A percentile compares a stretch with the other conserved stretches of the same genome.
These are phyloP conservation scores for Betta splendens DNA, from an alignment of 2,797 vertebrate genomes.

Conservation along the genomic window DNA sequence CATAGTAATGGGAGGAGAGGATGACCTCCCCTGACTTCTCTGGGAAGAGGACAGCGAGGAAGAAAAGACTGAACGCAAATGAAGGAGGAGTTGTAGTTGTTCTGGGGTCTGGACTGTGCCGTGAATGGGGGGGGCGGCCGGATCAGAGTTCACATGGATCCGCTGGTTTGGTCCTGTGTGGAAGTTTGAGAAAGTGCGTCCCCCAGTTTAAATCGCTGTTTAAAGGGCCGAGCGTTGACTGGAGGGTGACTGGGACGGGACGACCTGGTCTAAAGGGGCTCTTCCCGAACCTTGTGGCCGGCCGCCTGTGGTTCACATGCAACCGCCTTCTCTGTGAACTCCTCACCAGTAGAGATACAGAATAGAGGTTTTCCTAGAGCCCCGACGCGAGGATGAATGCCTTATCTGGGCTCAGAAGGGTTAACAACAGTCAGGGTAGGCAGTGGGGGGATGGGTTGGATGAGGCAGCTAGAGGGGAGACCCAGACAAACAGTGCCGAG, in stretches of 20 bases:
- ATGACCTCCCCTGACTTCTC: conserved; percentile 51
- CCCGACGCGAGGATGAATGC: conserved; percentile 53
- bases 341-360: conserved; percentile 11
- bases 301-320: conserved; percentile 24
- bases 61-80: conserved; percentile 39
- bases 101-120: conserved; percentile 9
- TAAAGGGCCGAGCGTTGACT: too few relatives aligned
- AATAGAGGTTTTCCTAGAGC: conserved; percentile 44
- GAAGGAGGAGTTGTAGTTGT: conserved; percentile 35
- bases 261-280: conserved; percentile 32
- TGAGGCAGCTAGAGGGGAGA: conserved; percentile 58
- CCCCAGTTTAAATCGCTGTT: too few relatives aligned
- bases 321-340: conserved; percentile 38
- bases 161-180: conserved; percentile 2
- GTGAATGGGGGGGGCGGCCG: conserved; percentile 23
- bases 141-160: conserved; percentile 26
- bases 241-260: neutral
- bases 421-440: conserved; percentile 66
- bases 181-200: neutral
- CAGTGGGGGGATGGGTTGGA: conserved; percentile 73
- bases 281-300: neutral
- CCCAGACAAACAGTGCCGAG: conserved; percentile 43
- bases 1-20: conserved; percentile 41
- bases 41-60: conserved; percentile 22
- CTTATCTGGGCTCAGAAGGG: conserved; percentile 64